A percentile compares a stretch with the other conserved stretches of the same genome.
phyloP scores from a whole-genome alignment of 2,113 vertebrate species.

The Bagarius yarrelli region DNA sequence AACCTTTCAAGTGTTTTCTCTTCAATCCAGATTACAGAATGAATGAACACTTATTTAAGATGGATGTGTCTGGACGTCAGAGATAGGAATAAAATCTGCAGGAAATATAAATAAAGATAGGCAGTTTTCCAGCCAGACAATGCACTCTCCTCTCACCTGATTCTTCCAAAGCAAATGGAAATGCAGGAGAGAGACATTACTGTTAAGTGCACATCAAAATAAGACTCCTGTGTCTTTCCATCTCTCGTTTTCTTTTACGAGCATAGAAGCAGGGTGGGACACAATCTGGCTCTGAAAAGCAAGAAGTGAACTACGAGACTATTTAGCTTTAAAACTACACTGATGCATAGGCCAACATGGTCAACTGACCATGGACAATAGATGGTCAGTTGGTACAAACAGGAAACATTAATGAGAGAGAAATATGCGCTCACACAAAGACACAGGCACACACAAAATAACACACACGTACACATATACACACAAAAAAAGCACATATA shows the following conservation, averaged over 20 bases:
- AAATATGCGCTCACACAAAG: neutral
- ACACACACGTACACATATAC: slow-evolving; percentile 11
- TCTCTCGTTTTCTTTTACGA: slow-evolving; percentile 21
- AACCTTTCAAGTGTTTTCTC: slow-evolving; percentile 27
- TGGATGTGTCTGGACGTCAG: slow-evolving; percentile 24
- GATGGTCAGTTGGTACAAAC: slow-evolving; percentile 4
- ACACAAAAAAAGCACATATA: neutral
- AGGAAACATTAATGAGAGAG: slow-evolving; percentile 18
- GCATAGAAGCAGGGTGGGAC: slow-evolving; percentile 2
- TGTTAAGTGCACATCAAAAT: slow-evolving; percentile 20
- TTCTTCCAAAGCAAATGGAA: neutral
- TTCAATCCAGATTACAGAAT: slow-evolving; percentile 30
- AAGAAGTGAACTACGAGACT: neutral
- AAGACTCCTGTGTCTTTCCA: neutral
- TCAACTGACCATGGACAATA: neutral
- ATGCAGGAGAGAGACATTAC: neutral
- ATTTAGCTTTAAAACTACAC: slow-evolving; percentile 7
- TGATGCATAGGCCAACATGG: slow-evolving; percentile 21
- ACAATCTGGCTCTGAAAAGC: neutral
- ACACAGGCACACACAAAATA: neutral
- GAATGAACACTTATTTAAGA: slow-evolving; percentile 26
- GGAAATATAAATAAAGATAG: slow-evolving; percentile 12
- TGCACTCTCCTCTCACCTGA: neutral
- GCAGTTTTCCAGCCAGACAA: slow-evolving; percentile 7
- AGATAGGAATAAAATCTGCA: slow-evolving; percentile 23